phyloP scores from a whole-genome alignment of 2,888 invertebrate species.

The Dermolepida albohirtum region DNA sequence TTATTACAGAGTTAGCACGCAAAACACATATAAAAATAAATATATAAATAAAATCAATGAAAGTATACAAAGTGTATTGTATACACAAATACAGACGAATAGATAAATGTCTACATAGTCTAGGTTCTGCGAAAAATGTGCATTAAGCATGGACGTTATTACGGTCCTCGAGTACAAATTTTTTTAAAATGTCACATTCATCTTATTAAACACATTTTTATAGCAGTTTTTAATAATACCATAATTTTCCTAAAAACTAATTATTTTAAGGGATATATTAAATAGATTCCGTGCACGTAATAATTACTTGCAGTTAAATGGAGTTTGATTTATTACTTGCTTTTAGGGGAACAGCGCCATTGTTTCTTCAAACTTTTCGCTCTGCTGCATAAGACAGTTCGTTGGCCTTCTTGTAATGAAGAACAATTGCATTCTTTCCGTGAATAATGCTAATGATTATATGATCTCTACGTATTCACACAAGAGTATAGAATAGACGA shows the following conservation, averaged over 20 bases:
- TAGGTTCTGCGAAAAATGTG: no score
- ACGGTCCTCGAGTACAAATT: background rate
- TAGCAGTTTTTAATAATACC: no score
- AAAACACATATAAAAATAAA: no score
- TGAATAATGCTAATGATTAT: slow-evolving; percentile 24
- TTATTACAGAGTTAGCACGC: no score
- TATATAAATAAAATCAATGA: no score
- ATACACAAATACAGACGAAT: no score
- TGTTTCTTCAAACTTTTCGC: slow-evolving; percentile 31
- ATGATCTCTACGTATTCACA: slow-evolving; percentile 6
- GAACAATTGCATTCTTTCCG: slow-evolving; percentile 31
- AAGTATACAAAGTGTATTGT: no score
- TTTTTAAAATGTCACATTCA: background rate
- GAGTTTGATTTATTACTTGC: slow-evolving; percentile 17
- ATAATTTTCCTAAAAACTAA: background rate
- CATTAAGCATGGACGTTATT: no score
- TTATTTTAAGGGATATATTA: background rate
- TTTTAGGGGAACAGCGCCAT: slow-evolving; percentile 15
- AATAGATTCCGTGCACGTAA: background rate
- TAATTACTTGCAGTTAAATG: slow-evolving; percentile 2
- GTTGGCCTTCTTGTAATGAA: slow-evolving; percentile 29
- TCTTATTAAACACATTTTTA: no score
- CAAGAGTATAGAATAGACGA: no score
- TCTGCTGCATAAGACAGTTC: slow-evolving; percentile 33
- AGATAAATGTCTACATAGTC: no score